Evolutionary conservation across 2,113 vertebrate genomes (phyloP).

Genomic region (Heterochromis multidens): DNA sequence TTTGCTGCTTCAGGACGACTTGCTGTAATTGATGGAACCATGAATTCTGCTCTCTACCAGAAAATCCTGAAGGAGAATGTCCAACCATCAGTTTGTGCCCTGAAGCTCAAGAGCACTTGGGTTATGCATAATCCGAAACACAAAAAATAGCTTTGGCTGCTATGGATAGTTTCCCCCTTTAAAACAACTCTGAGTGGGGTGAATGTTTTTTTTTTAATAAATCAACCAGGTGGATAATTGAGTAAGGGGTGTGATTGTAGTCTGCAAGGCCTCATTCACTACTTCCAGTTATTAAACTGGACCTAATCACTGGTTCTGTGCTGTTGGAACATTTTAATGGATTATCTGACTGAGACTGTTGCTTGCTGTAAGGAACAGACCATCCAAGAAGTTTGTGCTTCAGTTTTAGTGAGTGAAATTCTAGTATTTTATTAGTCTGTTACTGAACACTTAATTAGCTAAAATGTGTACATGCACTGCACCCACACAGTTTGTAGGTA

Average conservation of each 20-base stretch:
- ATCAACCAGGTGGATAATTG: no score
- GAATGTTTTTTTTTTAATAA: not conserved
- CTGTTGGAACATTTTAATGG: not conserved
- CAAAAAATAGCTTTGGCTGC: not conserved
- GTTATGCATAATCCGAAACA: no score
- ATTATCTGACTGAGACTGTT: not conserved
- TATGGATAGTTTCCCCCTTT: not conserved
- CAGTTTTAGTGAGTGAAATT: not conserved
- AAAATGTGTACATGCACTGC: not conserved
- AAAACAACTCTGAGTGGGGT: not conserved
- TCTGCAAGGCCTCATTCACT: not conserved
- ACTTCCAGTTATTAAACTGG: not conserved
- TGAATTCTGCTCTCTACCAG: no score
- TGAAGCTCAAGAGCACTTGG: no score
- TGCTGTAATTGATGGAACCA: no score
- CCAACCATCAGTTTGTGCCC: no score
- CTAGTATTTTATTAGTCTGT: not conserved
- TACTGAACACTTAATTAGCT: not conserved
- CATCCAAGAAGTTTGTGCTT: not conserved
- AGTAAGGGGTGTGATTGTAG: not conserved
- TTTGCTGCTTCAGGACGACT: no score
- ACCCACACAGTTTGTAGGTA: not conserved
- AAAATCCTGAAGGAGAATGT: not conserved
- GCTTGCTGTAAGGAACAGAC: not conserved
- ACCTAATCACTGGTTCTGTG: not conserved